phyloP scores from a whole-genome alignment of 2,888 invertebrate genomes.

The Pristionchus arcanus region DNA sequence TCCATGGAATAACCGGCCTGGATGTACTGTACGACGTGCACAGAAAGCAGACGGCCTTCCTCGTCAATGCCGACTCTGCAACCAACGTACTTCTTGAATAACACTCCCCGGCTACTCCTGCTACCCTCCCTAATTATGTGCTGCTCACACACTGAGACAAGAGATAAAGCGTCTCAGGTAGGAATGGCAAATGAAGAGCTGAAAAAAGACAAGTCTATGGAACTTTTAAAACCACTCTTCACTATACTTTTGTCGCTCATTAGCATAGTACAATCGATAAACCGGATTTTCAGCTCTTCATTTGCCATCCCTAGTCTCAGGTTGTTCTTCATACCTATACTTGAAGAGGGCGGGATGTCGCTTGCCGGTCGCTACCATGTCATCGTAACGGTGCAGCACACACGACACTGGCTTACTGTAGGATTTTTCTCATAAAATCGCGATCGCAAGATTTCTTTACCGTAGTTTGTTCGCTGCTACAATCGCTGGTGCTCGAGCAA shows the following conservation, averaged over 20 bases:
- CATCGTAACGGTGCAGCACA: constrained; percentile 93
- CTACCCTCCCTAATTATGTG: too few relatives aligned
- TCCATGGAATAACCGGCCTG: constrained; percentile 91
- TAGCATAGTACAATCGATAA: too few relatives aligned
- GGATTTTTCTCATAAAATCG: too few relatives aligned
- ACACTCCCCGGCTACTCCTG: too few relatives aligned
- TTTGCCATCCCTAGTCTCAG: too few relatives aligned
- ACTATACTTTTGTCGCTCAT: too few relatives aligned
- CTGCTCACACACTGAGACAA: too few relatives aligned
- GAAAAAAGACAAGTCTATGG: too few relatives aligned
- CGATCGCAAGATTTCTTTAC: not conserved
- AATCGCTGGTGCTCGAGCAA: constrained; percentile 55
- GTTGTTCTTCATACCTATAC: constrained; percentile 83
- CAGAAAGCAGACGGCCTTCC: constrained; percentile 87
- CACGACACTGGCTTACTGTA: constrained; percentile 86
- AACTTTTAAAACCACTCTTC: too few relatives aligned
- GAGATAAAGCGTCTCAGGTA: too few relatives aligned
- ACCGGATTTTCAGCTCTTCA: too few relatives aligned
- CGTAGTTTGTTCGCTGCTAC: constrained; percentile 40
- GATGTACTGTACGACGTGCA: constrained; percentile 86
- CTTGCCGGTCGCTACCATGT: constrained; percentile 91
- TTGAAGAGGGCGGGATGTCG: constrained; percentile 91
- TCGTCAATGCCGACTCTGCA: constrained; percentile 81
- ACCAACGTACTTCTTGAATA: not conserved
- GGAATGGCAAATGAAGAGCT: too few relatives aligned